phyloP scores from a whole-genome alignment of 2,113 vertebrate species.

The Dasyurus viverrinus region DNA sequence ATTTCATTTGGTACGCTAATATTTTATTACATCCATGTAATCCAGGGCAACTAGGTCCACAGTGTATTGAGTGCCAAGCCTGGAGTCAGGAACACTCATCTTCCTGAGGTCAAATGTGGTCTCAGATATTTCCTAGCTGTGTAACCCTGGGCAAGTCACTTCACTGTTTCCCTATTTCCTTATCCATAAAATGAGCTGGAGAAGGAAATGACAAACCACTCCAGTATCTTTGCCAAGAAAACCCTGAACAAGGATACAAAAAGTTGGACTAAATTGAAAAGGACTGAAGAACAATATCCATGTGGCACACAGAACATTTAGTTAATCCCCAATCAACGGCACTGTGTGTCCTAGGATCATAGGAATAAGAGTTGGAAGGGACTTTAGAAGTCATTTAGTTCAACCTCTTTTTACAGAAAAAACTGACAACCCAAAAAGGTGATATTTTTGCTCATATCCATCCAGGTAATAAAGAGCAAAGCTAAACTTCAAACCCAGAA shows the following conservation, averaged over 20 bases:
- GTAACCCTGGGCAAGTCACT: not conserved
- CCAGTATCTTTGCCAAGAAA: not conserved
- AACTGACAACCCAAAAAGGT: not conserved
- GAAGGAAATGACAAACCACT: not conserved
- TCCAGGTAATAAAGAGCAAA: not conserved
- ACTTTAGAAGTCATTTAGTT: too few relatives aligned
- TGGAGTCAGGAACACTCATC: not conserved
- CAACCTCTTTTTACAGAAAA: too few relatives aligned
- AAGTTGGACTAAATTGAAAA: not conserved
- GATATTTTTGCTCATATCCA: not conserved
- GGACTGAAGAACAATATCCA: not conserved
- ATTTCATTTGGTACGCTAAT: not conserved
- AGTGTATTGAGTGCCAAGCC: not conserved
- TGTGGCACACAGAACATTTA: not conserved
- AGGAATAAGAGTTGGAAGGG: too few relatives aligned
- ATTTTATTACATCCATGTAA: not conserved
- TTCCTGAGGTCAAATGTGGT: not conserved
- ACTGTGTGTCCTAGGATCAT: not conserved
- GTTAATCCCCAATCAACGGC: not conserved
- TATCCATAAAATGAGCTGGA: not conserved
- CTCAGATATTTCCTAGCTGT: not conserved
- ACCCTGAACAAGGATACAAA: too few relatives aligned
- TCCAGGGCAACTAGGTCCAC: not conserved
- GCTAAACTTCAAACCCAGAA: not conserved
- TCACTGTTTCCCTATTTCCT: not conserved